Conservation (phyloP, 1,140 invertebrate species). For the Euura saliciscinereae region DNA sequence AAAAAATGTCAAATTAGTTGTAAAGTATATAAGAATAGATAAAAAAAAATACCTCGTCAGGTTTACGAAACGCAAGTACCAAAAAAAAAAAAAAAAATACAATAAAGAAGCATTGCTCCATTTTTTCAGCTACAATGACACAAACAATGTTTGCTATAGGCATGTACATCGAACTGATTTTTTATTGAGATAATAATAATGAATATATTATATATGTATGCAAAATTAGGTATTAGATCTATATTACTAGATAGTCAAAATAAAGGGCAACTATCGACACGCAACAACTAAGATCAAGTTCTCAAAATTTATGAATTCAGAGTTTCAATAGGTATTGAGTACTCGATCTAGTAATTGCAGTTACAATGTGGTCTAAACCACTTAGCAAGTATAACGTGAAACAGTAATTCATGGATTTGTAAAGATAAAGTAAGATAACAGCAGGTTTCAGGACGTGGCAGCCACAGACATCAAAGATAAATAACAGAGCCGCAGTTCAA, state of each 20-base stretch:
- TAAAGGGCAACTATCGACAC: neutral
- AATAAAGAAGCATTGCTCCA: constrained; percentile 16
- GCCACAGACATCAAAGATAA: too few species aligned
- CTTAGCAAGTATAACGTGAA: neutral
- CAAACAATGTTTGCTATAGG: constrained; percentile 12
- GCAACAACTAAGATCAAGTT: neutral
- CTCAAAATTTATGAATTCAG: neutral
- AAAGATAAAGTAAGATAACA: neutral
- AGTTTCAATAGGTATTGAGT: too few species aligned
- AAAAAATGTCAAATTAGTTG: constrained; percentile 6
- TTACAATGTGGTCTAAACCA: neutral
- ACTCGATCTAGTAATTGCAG: neutral
- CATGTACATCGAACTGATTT: constrained; percentile 35
- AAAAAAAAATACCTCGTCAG: neutral
- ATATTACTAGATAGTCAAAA: neutral
- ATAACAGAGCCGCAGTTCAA: too few species aligned
- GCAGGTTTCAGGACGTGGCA: too few species aligned
- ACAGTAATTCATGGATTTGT: constrained; percentile 7
- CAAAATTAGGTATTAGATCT: constrained; percentile 7
- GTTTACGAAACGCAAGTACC: constrained; percentile 12
- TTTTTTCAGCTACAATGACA: constrained; percentile 14
- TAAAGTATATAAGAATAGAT: constrained; percentile 6
- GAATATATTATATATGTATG: constrained; percentile 15
- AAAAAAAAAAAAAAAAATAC: neutral
- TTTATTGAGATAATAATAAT: constrained; percentile 23